Conservation (phyloP, 2,888 invertebrate species). For the Stegophylla sp. region DNA sequence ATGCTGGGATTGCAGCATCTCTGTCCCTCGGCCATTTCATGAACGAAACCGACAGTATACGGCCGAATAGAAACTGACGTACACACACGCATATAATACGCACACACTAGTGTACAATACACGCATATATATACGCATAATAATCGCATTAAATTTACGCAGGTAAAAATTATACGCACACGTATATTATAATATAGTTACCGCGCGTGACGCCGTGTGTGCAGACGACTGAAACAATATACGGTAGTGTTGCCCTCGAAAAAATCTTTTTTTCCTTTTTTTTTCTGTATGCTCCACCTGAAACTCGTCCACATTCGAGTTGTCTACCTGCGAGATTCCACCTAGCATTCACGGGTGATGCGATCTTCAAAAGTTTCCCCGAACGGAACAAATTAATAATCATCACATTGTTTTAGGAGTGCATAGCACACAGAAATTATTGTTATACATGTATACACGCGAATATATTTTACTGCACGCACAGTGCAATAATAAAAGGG, state of each 20-base stretch:
- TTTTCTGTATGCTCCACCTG: no score
- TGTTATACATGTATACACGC: not conserved
- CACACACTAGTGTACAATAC: no score
- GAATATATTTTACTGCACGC: not conserved
- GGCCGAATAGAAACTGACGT: no score
- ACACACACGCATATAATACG: no score
- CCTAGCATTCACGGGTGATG: not conserved
- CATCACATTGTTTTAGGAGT: not conserved
- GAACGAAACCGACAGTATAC: no score
- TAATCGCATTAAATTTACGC: not conserved
- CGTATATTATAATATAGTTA: not conserved
- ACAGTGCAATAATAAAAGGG: not conserved
- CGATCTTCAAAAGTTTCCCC: not conserved
- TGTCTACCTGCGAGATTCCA: not conserved
- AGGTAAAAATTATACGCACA: not conserved
- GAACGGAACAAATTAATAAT: conserved; percentile 10
- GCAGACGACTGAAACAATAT: no score
- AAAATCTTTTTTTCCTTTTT: no score
- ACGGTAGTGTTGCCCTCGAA: no score
- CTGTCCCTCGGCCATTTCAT: no score
- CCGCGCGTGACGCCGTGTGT: not conserved
- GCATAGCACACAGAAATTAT: not conserved
- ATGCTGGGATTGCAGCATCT: no score
- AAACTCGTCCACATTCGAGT: not conserved
- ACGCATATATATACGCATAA: not conserved